Percentiles rank a stretch among this genome's conserved stretches.
Conservation (phyloP, 2,113 vertebrate species). For the Chaetorhynchus papuensis region DNA sequence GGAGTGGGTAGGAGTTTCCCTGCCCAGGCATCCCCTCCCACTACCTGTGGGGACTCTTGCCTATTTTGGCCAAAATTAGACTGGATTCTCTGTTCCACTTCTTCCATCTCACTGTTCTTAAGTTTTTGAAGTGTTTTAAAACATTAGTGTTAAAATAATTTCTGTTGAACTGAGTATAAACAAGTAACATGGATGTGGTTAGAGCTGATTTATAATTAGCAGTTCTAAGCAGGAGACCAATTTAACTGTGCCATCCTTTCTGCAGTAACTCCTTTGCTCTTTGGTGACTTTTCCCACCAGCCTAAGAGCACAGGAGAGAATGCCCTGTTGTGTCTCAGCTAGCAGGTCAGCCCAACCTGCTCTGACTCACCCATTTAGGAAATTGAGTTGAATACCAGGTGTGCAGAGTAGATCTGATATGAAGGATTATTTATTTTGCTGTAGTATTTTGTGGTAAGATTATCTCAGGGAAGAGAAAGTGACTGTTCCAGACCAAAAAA, state of each 20-base stretch:
- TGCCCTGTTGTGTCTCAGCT: not conserved
- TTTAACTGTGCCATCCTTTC: not conserved
- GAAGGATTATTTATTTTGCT: not conserved
- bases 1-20: not conserved
- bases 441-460: not conserved
- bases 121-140: not conserved
- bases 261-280: not conserved
- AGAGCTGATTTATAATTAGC: not conserved
- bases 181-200: not conserved
- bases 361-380: not conserved
- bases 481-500: not conserved
- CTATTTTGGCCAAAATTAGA: not conserved
- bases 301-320: not conserved
- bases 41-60: fast-evolving
- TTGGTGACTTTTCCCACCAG: not conserved
- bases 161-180: not conserved
- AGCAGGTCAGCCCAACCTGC: not conserved
- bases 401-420: not conserved
- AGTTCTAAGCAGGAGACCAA: not conserved
- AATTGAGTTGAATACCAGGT: not conserved
- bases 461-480: not conserved
- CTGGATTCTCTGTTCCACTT: not conserved
- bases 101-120: not conserved
- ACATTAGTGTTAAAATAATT: not conserved
- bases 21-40: not conserved